Evolutionary conservation across 2,888 invertebrate species (phyloP).

Genomic region (Drosophila formosana): DNA sequence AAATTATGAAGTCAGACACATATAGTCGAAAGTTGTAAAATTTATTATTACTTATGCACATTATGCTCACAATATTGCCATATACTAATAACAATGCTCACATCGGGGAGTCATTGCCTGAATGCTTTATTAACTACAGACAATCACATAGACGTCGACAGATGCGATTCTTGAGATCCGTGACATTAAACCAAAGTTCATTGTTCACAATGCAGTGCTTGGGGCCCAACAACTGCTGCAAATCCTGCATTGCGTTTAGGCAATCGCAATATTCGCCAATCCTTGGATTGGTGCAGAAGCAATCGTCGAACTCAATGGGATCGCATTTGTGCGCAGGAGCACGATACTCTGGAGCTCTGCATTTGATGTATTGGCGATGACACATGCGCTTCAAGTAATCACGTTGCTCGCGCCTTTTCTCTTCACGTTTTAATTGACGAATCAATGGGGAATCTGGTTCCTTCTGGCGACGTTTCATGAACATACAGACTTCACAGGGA

Average conservation of each 20-base stretch:
- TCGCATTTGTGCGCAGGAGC: conserved; percentile 41
- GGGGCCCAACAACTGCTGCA: conserved; percentile 29
- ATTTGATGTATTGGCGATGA: conserved; percentile 24
- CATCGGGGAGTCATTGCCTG: background rate
- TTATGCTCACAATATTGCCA: background rate
- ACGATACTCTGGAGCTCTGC: background rate
- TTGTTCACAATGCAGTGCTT: conserved; percentile 17
- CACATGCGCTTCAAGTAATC: conserved; percentile 22
- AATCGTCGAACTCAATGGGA: conserved; percentile 32
- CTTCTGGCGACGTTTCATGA: conserved; percentile 1
- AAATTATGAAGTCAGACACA: background rate
- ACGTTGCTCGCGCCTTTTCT: conserved; percentile 25
- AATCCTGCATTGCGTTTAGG: conserved; percentile 37
- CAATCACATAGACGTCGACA: conserved; percentile 19
- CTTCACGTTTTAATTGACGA: conserved; percentile 31
- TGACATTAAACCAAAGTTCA: conserved; percentile 11
- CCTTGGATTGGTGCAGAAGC: conserved; percentile 39
- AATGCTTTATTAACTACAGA: background rate
- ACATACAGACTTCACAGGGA: conserved; percentile 17
- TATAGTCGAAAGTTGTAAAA: background rate
- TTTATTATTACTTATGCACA: conserved; percentile 1
- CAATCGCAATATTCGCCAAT: conserved; percentile 52
- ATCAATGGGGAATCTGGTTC: conserved; percentile 46
- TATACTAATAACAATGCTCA: background rate
- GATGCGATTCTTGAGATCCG: conserved; percentile 20